Percentiles rank a stretch among this genome's conserved stretches.
Conservation (phyloP, 2,888 invertebrate species). For the Prionchulus punctatus region DNA sequence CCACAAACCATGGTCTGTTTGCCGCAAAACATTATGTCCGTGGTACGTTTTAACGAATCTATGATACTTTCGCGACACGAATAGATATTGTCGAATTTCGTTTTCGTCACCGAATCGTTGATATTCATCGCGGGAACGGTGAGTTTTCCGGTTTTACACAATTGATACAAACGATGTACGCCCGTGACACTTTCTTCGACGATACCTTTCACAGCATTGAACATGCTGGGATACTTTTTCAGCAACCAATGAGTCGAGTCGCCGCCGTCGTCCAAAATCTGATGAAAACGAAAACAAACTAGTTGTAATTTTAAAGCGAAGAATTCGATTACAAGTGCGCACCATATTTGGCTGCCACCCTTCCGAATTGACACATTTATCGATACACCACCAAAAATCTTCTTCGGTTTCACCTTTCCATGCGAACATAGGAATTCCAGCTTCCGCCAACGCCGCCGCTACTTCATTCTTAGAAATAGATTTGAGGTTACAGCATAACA, state of each 20-base stretch:
- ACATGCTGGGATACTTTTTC: slow-evolving; percentile 80
- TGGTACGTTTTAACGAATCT: slow-evolving; percentile 64
- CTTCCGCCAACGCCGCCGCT: slow-evolving; percentile 80
- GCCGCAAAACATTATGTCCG: slow-evolving; percentile 92
- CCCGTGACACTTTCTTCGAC: slow-evolving; percentile 95
- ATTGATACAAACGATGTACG: slow-evolving; percentile 85
- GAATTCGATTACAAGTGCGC: slow-evolving; percentile 9
- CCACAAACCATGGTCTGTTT: slow-evolving; percentile 90
- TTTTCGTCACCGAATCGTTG: slow-evolving; percentile 91
- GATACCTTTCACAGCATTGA: slow-evolving; percentile 81
- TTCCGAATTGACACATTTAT: slow-evolving; percentile 74
- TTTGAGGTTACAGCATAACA: neutral
- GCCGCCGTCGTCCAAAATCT: slow-evolving; percentile 83
- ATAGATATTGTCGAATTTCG: slow-evolving; percentile 90
- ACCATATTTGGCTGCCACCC: slow-evolving; percentile 91
- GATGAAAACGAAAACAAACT: no score
- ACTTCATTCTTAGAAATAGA: slow-evolving; percentile 63
- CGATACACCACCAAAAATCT: slow-evolving; percentile 98
- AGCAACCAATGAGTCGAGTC: slow-evolving; percentile 90
- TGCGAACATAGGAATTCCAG: slow-evolving; percentile 68
- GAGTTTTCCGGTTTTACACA: slow-evolving; percentile 79
- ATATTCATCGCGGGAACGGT: slow-evolving; percentile 96
- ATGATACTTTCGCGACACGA: slow-evolving; percentile 81
- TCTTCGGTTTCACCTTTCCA: slow-evolving; percentile 96
- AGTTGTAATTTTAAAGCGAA: neutral